A percentile compares a stretch with the other conserved stretches of the same genome.
Evolutionary conservation across 2,113 vertebrate genomes (phyloP).

Genomic region (Ptychochromis oligacanthus): DNA sequence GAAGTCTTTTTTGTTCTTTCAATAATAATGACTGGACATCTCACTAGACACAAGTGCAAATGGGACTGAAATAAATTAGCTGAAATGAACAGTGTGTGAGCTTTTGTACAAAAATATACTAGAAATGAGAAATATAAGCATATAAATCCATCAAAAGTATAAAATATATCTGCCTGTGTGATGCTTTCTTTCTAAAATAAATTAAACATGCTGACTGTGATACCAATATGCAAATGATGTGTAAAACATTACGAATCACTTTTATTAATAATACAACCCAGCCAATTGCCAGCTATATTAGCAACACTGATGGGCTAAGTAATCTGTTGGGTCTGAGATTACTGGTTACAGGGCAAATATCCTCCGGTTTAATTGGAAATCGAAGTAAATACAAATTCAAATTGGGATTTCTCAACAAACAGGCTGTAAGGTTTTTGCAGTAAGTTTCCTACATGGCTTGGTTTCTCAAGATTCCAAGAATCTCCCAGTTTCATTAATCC

Average conservation of each 20-base stretch:
- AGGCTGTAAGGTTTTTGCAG: not conserved
- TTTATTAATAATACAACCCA: not conserved
- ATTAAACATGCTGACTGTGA: fast-evolving
- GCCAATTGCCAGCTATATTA: not conserved
- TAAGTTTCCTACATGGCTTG: not conserved
- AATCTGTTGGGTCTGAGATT: not conserved
- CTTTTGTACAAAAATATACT: not conserved
- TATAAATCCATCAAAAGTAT: not conserved
- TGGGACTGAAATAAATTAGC: not conserved
- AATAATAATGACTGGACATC: not conserved
- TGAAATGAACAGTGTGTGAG: not conserved
- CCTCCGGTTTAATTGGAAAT: not conserved
- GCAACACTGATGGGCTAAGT: not conserved
- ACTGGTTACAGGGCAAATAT: not conserved
- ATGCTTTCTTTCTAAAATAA: not conserved
- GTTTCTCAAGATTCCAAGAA: not conserved
- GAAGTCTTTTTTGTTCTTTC: slow-evolving; percentile 3
- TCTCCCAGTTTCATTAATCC: slow-evolving; percentile 13
- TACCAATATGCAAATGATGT: not conserved
- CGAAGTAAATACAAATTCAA: not conserved
- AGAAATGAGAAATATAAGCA: not conserved
- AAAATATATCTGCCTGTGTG: not conserved
- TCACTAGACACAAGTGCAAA: not conserved
- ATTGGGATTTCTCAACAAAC: not conserved
- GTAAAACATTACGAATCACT: not conserved